phyloP scores from a whole-genome alignment of 2,797 vertebrate genomes.

The Anolis apletophallus region DNA sequence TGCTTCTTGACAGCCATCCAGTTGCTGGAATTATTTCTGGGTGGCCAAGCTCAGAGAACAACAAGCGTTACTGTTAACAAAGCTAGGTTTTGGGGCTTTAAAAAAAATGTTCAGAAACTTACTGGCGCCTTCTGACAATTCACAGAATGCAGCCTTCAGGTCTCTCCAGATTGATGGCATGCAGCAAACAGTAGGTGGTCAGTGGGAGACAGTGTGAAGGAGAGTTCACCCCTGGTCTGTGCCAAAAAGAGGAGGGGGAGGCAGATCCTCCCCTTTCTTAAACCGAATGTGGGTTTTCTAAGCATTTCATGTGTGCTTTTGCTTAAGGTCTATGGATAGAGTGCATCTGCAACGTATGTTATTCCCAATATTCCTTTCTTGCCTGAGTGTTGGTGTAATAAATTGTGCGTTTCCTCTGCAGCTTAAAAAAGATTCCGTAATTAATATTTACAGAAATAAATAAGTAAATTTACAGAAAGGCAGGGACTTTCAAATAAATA shows the following conservation, averaged over 20 bases:
- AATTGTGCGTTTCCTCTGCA: background rate
- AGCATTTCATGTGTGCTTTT: background rate
- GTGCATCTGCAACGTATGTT: too few species aligned
- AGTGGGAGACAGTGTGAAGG: background rate
- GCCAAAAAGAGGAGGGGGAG: too few species aligned
- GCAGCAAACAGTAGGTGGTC: conserved; percentile 5
- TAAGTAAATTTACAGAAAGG: too few species aligned
- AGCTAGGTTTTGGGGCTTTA: background rate
- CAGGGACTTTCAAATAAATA: too few species aligned
- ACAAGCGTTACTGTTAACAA: conserved; percentile 30
- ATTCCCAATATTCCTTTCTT: background rate
- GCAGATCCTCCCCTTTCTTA: background rate
- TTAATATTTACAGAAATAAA: too few species aligned
- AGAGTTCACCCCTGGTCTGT: background rate
- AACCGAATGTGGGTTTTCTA: background rate
- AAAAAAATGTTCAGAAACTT: conserved; percentile 15
- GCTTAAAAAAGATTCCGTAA: background rate
- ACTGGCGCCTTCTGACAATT: conserved; percentile 30
- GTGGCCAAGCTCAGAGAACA: conserved; percentile 32
- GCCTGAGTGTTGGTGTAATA: background rate
- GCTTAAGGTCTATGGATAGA: too few species aligned
- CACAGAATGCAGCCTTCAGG: conserved; percentile 22
- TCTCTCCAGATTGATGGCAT: conserved; percentile 3
- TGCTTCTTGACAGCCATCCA: conserved; percentile 38
- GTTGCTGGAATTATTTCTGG: conserved; percentile 38